Evolutionary conservation across 2,113 vertebrate species (phyloP).

Genomic region (Thomomys bottae): DNA sequence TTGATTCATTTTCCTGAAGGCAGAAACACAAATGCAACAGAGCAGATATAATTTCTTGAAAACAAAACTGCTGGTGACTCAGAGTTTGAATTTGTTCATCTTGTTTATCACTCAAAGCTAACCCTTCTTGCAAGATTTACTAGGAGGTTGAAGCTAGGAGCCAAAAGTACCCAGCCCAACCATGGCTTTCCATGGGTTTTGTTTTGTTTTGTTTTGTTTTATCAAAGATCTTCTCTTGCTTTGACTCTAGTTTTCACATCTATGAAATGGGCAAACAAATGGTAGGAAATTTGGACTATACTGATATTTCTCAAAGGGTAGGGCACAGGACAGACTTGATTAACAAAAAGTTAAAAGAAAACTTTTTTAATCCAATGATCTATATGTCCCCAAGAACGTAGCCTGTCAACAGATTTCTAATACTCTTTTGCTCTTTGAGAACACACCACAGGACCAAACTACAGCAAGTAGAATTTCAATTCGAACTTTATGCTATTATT

Average conservation of each 20-base stretch:
- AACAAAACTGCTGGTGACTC: slow-evolving; percentile 8
- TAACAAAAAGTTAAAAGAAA: neutral
- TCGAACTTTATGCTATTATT: neutral
- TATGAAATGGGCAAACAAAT: neutral
- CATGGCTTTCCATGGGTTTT: neutral
- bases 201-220: too few relatives aligned
- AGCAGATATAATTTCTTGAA: neutral
- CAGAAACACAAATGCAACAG: slow-evolving; percentile 1
- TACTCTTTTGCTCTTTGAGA: neutral
- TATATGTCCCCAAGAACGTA: neutral
- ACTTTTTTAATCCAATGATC: neutral
- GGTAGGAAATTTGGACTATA: neutral
- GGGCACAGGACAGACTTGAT: neutral
- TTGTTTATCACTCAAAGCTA: neutral
- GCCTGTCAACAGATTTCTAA: neutral
- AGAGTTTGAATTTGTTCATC: neutral
- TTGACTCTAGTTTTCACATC: neutral
- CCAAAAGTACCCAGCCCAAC: neutral
- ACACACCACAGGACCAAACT: neutral
- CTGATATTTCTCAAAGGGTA: neutral
- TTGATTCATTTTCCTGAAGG: slow-evolving; percentile 15
- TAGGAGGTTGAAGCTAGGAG: fast-evolving
- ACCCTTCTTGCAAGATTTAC: neutral
- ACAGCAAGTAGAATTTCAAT: neutral
- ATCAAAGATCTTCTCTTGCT: neutral